phyloP scores from a whole-genome alignment of 2,888 invertebrate species.

The Pemphredon lugubris region DNA sequence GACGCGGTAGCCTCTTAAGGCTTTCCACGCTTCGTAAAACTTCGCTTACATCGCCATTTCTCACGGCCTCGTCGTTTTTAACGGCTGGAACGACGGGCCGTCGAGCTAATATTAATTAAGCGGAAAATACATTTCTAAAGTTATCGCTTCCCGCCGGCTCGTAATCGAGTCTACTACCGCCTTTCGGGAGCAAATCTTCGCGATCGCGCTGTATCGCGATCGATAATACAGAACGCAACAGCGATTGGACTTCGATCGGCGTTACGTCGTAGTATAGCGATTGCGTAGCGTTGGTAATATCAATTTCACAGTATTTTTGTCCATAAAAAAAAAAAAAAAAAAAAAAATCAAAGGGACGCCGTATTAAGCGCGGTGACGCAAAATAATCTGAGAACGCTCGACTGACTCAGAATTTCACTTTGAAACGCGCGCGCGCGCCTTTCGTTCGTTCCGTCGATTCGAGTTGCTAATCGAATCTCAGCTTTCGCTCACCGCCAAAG shows the following conservation, averaged over 20 bases:
- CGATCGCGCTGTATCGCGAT: too few species aligned
- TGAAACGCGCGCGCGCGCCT: neutral
- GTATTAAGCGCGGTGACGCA: conserved; percentile 39
- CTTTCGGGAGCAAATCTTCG: too few species aligned
- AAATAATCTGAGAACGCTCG: conserved; percentile 6
- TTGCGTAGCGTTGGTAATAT: conserved; percentile 17
- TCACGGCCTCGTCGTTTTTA: conserved; percentile 18
- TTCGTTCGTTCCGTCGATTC: conserved; percentile 9
- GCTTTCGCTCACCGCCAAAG: conserved; percentile 1
- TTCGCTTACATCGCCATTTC: conserved; percentile 22
- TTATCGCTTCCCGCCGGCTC: too few species aligned
- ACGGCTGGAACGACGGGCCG: conserved; percentile 17
- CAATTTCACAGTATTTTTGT: conserved; percentile 28
- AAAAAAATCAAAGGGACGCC: conserved; percentile 16
- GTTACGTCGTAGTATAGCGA: conserved; percentile 5
- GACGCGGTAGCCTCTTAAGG: conserved; percentile 28
- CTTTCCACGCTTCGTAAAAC: conserved; percentile 17
- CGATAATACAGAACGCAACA: conserved; percentile 19
- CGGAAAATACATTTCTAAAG: conserved; percentile 22
- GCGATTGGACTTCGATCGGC: conserved; percentile 37
- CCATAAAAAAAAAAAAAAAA: conserved; percentile 34
- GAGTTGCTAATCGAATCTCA: too few species aligned
- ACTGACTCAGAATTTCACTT: conserved; percentile 49
- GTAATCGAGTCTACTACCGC: too few species aligned
- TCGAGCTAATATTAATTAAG: conserved; percentile 30